phyloP scores from a whole-genome alignment of 2,797 vertebrate genomes.

The Thaleichthys pacificus region DNA sequence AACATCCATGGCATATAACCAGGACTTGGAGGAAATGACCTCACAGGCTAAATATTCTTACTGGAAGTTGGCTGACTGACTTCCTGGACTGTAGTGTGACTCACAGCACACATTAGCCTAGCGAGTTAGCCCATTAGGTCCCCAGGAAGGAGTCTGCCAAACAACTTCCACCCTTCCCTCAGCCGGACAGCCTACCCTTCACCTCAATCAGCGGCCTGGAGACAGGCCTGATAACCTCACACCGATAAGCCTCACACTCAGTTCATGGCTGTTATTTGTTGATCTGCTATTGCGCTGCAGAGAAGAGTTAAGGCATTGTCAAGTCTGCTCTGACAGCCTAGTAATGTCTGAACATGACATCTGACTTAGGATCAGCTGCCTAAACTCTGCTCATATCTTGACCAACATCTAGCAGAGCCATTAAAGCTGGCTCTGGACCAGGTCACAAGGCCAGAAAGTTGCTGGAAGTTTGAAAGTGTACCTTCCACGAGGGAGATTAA shows the following conservation, averaged over 20 bases:
- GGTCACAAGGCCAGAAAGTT: not conserved
- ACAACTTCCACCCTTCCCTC: not conserved
- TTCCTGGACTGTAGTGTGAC: not conserved
- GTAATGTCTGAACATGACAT: not conserved
- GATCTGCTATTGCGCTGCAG: slow-evolving; percentile 12
- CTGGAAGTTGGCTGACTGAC: not conserved
- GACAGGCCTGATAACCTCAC: not conserved
- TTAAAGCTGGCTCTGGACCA: not conserved
- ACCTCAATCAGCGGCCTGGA: not conserved
- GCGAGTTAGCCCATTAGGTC: not conserved
- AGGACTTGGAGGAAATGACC: too few species aligned
- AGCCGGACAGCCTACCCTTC: slow-evolving; percentile 4
- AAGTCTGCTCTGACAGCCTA: not conserved
- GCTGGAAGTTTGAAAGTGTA: not conserved
- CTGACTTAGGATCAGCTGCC: not conserved
- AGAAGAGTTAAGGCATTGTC: not conserved
- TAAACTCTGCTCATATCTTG: not conserved
- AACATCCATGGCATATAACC: too few species aligned
- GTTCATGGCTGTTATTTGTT: slow-evolving; percentile 10
- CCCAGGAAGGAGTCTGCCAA: not conserved
- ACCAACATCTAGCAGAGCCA: not conserved
- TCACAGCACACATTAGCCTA: not conserved
- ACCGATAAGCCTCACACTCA: not conserved
- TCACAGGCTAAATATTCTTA: too few species aligned
- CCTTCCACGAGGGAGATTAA: not conserved